Conservation (phyloP, 1,140 invertebrate genomes). For the Oncopodura yosiiana region DNA sequence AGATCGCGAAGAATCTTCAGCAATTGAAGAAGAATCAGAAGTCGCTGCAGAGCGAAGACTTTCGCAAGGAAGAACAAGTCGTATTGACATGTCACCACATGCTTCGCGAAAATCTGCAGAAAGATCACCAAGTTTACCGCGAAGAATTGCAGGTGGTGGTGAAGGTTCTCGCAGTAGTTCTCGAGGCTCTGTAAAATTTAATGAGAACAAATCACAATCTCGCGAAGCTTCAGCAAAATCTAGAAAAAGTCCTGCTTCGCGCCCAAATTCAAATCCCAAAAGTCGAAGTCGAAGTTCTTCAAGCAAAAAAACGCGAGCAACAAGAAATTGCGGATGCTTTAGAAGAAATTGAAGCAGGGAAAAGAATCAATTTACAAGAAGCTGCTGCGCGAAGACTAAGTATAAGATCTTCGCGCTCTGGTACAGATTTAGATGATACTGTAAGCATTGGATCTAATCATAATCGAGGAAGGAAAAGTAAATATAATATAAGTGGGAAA, state of each 20-base stretch:
- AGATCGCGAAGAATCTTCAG: not conserved
- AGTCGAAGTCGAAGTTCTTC: not conserved
- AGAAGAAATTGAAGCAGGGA: slow-evolving; percentile 17
- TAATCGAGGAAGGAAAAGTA: not conserved
- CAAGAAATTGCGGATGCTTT: slow-evolving; percentile 5
- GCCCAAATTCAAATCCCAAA: slow-evolving; percentile 9
- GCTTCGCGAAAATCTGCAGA: slow-evolving; percentile 21
- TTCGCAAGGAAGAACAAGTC: slow-evolving; percentile 17
- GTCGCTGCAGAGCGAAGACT: not conserved
- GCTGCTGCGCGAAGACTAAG: not conserved
- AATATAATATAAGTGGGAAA: not conserved
- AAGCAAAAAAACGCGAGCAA: slow-evolving; percentile 9
- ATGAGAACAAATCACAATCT: no score
- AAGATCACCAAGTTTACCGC: no score
- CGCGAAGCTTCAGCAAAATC: no score
- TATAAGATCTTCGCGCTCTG: no score
- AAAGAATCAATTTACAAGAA: slow-evolving; percentile 18
- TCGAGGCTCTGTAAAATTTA: no score
- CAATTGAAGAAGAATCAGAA: slow-evolving; percentile 1
- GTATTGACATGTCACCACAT: slow-evolving; percentile 9
- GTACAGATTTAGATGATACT: no score
- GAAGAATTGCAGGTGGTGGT: no score
- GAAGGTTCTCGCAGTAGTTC: no score
- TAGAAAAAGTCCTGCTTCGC: slow-evolving; percentile 37
- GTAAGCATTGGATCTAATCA: no score